Evolutionary conservation across 2,113 vertebrate species (phyloP), one percentile per base, ranked within the genome.

Genomic region (Urocolius indicus): DNA sequence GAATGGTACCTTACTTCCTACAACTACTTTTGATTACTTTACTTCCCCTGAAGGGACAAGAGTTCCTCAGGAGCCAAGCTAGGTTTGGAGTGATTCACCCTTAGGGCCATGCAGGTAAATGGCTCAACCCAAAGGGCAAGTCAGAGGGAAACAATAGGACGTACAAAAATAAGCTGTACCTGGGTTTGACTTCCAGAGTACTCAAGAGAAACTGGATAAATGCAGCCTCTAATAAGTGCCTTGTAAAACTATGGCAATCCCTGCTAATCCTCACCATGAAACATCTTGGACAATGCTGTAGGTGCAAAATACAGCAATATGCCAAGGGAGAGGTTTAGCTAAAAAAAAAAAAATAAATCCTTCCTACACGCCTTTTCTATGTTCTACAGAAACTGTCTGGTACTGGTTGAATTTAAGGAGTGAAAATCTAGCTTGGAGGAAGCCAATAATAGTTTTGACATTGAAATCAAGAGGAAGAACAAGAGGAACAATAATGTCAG

Each of bases 11-110:
- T 0, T 0, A 81, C 9, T 87, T 80, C 75, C 57, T 89, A 63
- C 87, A 89, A 94, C 84, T 89, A 92, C 48, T 89, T 92, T 59
- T 89, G 84, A 92, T 79, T 87, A 57, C 80, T 89, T 68, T 78
- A 91, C 73, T 78, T 93, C 73, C 80, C 93, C 73, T 78, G 3
- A 76, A 84, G 86, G 83, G 51, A 24, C 43, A 66, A 74, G 48
- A n/a, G 36, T 67, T 96, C n/a, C 58, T 74, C 29, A 22, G 51
- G 36, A 96, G 63, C 88, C 68, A 92, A 49, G 65, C 38, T 27
- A 81, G 68, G 73, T 55, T 82, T 87, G 93, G 17, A 81, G 29
- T 41, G 65, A 92, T 34, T 81, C 83, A 82, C 61, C 3, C 0
- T 19, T 12, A 84, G 46, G 76, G 51, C 68, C 29, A 21, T 3